phyloP scores from a whole-genome alignment of 92 coral and sea anemone species.

The Actinernus sp. region DNA sequence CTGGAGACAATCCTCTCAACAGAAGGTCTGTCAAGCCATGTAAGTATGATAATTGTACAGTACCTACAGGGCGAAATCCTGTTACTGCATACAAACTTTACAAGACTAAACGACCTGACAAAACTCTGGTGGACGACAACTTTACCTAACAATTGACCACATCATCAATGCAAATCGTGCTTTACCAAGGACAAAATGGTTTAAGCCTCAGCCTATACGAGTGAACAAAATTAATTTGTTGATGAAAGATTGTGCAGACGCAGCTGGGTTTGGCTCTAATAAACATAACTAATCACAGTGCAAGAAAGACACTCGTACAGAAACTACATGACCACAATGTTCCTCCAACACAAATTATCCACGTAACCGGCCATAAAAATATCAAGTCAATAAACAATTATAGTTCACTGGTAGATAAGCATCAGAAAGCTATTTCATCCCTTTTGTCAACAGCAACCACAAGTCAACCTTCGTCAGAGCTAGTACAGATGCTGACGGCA shows the following conservation, averaged over 20 bases:
- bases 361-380: conserved; percentile 40
- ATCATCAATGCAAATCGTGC: conserved; percentile 27
- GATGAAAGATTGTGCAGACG: conserved; percentile 33
- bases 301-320: conserved; percentile 35
- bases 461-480: no score
- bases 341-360: conserved; percentile 34
- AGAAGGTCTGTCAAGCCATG: no score
- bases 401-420: conserved; percentile 18
- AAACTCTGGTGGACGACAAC: conserved; percentile 4
- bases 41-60: no score
- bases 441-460: no score
- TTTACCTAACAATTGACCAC: conserved; percentile 47
- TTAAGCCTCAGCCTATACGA: conserved; percentile 49
- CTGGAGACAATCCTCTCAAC: no score
- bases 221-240: conserved; percentile 19
- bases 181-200: conserved; percentile 40
- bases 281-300: conserved; percentile 33
- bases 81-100: conserved; percentile 7
- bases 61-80: no score
- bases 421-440: conserved; percentile 4
- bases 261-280: conserved; percentile 4
- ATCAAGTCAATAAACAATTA: conserved; percentile 33
- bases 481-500: no score
- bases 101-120: conserved; percentile 11
- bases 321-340: conserved; percentile 23